phyloP scores from a whole-genome alignment of 64 coral and sea anemone genomes.

The Platygyra sinensis region DNA sequence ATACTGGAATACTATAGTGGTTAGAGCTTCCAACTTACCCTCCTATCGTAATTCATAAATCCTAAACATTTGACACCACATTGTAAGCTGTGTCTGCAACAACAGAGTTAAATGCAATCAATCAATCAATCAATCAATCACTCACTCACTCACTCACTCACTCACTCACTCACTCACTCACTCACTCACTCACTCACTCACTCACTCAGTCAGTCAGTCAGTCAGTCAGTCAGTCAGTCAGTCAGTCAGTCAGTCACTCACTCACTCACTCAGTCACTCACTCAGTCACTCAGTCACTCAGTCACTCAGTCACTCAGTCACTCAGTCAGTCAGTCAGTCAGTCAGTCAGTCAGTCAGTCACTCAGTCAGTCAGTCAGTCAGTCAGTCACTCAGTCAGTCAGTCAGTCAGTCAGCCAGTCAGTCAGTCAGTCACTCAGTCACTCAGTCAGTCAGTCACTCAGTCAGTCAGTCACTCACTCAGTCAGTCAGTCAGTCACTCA shows the following conservation, averaged over 20 bases:
- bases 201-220: too few relatives aligned
- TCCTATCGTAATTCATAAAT: constrained; percentile 89
- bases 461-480: not conserved
- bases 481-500: not conserved
- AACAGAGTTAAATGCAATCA: not conserved
- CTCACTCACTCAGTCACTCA: too few relatives aligned
- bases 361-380: not conserved
- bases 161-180: too few relatives aligned
- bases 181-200: too few relatives aligned
- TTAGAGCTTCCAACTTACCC: constrained; percentile 59
- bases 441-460: not conserved
- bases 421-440: not conserved
- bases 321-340: not conserved
- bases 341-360: not conserved
- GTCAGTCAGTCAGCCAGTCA: too few relatives aligned
- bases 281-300: too few relatives aligned
- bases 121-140: not conserved
- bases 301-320: not conserved
- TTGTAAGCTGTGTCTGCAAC: constrained; percentile 83
- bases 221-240: not conserved
- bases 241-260: not conserved
- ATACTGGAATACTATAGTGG: too few relatives aligned
- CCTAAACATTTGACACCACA: constrained; percentile 94
- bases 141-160: too few relatives aligned
- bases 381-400: not conserved